Base-by-base conservation (phyloP, 2,113 vertebrate species). In the Rhea americana region DNA sequence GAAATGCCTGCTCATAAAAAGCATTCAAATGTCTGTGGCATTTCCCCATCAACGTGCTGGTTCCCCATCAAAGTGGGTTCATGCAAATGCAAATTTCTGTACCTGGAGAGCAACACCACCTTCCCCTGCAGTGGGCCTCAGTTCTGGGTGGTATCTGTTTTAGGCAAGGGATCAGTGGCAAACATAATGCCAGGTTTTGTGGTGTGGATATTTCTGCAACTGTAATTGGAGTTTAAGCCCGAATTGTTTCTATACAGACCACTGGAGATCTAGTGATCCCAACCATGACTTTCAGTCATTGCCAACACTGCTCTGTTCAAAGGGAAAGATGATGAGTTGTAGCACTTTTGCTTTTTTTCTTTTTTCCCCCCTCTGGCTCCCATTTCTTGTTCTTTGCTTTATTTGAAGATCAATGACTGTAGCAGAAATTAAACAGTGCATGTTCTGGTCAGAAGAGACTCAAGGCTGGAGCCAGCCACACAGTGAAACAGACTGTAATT, bases 111-210 rank as follows among this genome's bases (percentile, higher is more conserved):
- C 79, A 70, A 18, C 39, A 47, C 21, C 16, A 2, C 11, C 1
- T 2, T 47, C 37, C 8, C 24, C 13, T 0, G 1, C 22, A 22
- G 17, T 39, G 18, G 32, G 71, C 18, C 26, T 63, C 4, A 5
- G 12, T 11, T 35, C 25, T 68, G 71, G 55, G 22, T 51, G 13
- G 45, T 25, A 11, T 13, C 14, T 41, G 5, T 35, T 47, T 17
- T 50, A 26, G 30, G 41, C 30, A 50, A 39, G 26, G 10, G 25
- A 50, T 71, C n/a, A 35, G 22, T 37, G n/a, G 18, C 20, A 30
- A 50, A 28, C 3, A 5, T 51, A 71, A 51, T 39, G 68, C 25
- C 22, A 30, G 65, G 18, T 37, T 43, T 66, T 35, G 67, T 43
- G 8, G 18, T 7, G 18, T 30, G 35, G 26, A 7, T 62, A 17